phyloP scores from a whole-genome alignment of 2,113 vertebrate species.

The Strix aluco region DNA sequence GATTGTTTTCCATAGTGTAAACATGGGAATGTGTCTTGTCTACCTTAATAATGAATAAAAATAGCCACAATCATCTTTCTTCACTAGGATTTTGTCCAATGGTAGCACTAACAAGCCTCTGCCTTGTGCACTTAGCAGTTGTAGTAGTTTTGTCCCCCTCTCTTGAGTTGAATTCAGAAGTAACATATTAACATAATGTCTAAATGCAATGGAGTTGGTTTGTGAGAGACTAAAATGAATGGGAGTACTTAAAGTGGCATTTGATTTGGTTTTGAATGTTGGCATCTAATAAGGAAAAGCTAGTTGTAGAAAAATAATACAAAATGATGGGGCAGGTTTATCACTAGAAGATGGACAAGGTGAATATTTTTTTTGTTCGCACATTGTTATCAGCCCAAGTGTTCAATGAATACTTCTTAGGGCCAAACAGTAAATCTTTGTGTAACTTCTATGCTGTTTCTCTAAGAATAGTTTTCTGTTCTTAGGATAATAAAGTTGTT shows the following conservation, averaged over 20 bases:
- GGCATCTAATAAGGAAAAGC: not conserved
- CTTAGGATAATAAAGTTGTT: not conserved
- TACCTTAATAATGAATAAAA: not conserved
- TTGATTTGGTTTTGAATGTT: not conserved
- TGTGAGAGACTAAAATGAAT: not conserved
- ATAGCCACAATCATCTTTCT: not conserved
- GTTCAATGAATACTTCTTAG: not conserved
- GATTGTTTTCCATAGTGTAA: not conserved
- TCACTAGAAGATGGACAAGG: rapidly evolving
- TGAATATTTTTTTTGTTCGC: not conserved
- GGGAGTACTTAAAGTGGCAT: not conserved
- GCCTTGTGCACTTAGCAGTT: not conserved
- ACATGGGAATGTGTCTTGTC: not conserved
- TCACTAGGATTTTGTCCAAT: not conserved
- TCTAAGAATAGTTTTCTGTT: not conserved
- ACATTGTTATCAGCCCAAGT: not conserved
- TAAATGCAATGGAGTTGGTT: not conserved
- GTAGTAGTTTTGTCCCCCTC: not conserved
- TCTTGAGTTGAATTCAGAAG: not conserved
- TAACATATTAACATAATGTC: not conserved
- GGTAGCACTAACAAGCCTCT: not conserved
- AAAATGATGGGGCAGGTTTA: not conserved
- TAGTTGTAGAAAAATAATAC: not conserved
- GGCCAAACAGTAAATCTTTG: not conserved
- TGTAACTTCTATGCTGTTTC: not conserved